These are phyloP conservation scores for Nebria salina DNA, from an alignment of 2,888 invertebrate species.

Conservation along the genomic window DNA sequence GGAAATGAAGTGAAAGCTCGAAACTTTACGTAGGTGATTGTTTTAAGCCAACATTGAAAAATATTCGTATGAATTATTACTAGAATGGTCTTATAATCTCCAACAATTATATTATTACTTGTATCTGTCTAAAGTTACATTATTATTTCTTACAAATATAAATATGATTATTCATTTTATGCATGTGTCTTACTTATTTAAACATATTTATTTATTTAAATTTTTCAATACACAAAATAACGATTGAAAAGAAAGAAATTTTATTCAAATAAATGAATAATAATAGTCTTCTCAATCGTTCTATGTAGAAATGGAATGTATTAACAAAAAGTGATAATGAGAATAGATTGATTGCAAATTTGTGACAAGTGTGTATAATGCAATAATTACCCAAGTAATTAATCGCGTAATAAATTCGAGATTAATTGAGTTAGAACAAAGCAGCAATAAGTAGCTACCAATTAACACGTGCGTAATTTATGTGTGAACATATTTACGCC, in stretches of 20 bases:
- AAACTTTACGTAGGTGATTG: slow-evolving; percentile 9
- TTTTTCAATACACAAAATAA: too few relatives aligned
- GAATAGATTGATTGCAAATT: background rate
- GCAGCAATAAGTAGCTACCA: slow-evolving; percentile 17
- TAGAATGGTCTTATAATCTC: background rate
- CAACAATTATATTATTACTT: background rate
- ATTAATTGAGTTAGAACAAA: slow-evolving; percentile 41
- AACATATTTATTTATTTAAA: too few relatives aligned
- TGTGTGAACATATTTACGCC: slow-evolving; percentile 34
- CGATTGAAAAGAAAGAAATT: too few relatives aligned
- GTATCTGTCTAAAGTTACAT: background rate
- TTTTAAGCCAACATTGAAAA: background rate
- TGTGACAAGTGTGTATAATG: slow-evolving; percentile 4
- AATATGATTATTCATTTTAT: too few relatives aligned
- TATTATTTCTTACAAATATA: too few relatives aligned
- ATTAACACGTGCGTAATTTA: slow-evolving; percentile 38
- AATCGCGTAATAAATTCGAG: slow-evolving; percentile 28
- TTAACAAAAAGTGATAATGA: background rate
- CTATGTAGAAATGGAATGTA: background rate
- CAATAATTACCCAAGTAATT: slow-evolving; percentile 30
- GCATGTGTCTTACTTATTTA: too few relatives aligned
- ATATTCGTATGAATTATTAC: background rate
- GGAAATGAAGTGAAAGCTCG: slow-evolving; percentile 16
- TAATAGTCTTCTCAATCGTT: too few relatives aligned
- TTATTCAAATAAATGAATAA: too few relatives aligned